phyloP scores from a whole-genome alignment of 92 coral and sea anemone species.

The Isaurus tuberculatus region DNA sequence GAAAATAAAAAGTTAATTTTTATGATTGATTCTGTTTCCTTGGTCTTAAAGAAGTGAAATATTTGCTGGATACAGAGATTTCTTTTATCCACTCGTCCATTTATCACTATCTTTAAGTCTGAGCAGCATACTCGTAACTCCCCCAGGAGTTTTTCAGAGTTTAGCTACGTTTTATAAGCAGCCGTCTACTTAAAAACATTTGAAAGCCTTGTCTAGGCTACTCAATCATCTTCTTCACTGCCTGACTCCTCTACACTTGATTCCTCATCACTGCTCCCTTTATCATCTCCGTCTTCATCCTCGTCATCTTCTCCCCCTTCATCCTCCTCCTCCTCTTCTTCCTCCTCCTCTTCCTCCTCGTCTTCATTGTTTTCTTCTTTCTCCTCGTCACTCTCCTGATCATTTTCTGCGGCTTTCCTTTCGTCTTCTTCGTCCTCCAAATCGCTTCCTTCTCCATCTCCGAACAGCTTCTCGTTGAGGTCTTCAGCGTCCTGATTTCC shows the following conservation, averaged over 20 bases:
- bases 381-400: constrained; percentile 60
- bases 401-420: constrained; percentile 61
- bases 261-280: constrained; percentile 78
- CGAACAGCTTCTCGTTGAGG: constrained; percentile 23
- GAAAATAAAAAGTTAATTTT: too few relatives aligned
- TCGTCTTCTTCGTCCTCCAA: constrained; percentile 60
- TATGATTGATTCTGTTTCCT: too few relatives aligned
- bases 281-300: constrained; percentile 64
- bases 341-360: constrained; percentile 57
- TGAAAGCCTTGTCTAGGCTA: not conserved
- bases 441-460: constrained; percentile 56
- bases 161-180: too few relatives aligned
- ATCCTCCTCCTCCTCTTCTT: constrained; percentile 57
- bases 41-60: too few relatives aligned
- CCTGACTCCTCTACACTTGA: constrained; percentile 72
- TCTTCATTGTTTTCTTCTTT: constrained; percentile 45
- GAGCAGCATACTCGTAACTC: too few relatives aligned
- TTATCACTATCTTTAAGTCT: too few relatives aligned
- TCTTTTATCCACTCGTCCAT: too few relatives aligned
- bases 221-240: constrained; percentile 80
- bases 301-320: constrained; percentile 58
- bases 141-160: too few relatives aligned
- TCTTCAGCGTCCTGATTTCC: constrained; percentile 60
- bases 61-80: too few relatives aligned
- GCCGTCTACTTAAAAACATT: too few relatives aligned